Conservation (phyloP, 2,113 vertebrate genomes). For the Empidonax traillii region DNA sequence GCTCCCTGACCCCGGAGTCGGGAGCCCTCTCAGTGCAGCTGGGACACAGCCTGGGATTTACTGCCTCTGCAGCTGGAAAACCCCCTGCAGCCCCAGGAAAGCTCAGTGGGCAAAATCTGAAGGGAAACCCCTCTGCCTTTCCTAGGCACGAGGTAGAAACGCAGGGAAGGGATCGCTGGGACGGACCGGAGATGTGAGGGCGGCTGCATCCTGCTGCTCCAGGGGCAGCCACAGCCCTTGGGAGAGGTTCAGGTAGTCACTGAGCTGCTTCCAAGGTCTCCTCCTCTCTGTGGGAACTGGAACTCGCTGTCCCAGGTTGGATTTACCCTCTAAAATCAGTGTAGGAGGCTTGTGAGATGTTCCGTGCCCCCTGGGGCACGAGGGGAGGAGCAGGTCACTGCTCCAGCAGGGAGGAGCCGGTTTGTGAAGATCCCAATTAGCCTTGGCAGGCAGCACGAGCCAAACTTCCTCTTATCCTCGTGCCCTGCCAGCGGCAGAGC, state of each 20-base stretch:
- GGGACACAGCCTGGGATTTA: not conserved
- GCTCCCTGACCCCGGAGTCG: rapidly evolving
- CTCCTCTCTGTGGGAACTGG: not conserved
- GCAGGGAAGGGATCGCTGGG: rapidly evolving
- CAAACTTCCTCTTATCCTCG: not conserved
- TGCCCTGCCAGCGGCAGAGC: not conserved
- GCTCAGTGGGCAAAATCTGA: rapidly evolving
- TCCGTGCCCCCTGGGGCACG: not conserved
- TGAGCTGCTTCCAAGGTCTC: rapidly evolving
- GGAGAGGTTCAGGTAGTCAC: not conserved
- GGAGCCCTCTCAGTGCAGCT: not conserved
- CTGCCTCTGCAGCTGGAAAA: not conserved
- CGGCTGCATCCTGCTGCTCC: not conserved
- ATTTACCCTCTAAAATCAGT: not conserved
- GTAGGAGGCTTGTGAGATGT: rapidly evolving
- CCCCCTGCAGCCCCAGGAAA: not conserved
- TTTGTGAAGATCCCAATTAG: not conserved
- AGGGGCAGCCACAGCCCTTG: not conserved
- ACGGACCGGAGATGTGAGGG: rapidly evolving
- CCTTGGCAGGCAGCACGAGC: not conserved
- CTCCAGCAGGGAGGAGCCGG: not conserved
- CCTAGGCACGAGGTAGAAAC: rapidly evolving
- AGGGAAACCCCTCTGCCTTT: not conserved
- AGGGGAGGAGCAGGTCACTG: not conserved
- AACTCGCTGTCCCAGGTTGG: not conserved